Evolutionary conservation across 2,113 vertebrate species (phyloP).

Genomic region (Lophotis ruficrista): DNA sequence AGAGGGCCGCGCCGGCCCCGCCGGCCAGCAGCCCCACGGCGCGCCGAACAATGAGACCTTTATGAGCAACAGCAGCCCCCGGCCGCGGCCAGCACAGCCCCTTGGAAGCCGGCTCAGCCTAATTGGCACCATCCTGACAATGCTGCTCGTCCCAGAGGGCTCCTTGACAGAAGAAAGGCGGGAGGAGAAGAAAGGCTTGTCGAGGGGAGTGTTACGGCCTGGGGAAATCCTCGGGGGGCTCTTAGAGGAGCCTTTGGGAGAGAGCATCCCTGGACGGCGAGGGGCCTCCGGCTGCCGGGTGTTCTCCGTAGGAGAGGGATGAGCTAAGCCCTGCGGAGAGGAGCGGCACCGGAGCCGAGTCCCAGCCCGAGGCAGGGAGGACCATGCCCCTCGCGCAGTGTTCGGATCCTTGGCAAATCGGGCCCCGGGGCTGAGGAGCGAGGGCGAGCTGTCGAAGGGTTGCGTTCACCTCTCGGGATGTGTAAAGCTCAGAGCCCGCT

Average conservation of each 20-base stretch:
- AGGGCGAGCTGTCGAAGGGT: background rate
- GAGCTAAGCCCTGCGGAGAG: background rate
- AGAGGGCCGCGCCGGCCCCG: background rate
- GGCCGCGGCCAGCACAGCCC: background rate
- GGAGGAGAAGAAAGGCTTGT: constrained; percentile 48
- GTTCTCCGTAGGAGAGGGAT: background rate
- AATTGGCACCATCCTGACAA: constrained; percentile 57
- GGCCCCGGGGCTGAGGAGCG: rapidly evolving
- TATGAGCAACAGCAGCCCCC: constrained; percentile 28
- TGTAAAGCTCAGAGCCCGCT: background rate
- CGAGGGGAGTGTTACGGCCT: background rate
- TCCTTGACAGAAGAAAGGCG: constrained; percentile 39
- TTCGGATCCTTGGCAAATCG: background rate
- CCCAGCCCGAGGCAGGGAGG: background rate
- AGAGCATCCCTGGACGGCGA: background rate
- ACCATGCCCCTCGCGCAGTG: rapidly evolving
- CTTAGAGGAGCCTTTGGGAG: constrained; percentile 15
- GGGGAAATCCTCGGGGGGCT: background rate
- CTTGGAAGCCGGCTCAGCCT: constrained; percentile 33
- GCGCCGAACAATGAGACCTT: constrained; percentile 20
- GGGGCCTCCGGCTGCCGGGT: background rate
- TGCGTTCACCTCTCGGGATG: rapidly evolving
- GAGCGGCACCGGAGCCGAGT: background rate
- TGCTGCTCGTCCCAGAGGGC: constrained; percentile 28
- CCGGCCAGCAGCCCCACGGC: constrained; percentile 8